A percentile compares a stretch with the other conserved stretches of the same genome.
These are phyloP conservation scores for Danaus chrysippus DNA, from an alignment of 2,888 invertebrate genomes.

Conservation along the genomic window DNA sequence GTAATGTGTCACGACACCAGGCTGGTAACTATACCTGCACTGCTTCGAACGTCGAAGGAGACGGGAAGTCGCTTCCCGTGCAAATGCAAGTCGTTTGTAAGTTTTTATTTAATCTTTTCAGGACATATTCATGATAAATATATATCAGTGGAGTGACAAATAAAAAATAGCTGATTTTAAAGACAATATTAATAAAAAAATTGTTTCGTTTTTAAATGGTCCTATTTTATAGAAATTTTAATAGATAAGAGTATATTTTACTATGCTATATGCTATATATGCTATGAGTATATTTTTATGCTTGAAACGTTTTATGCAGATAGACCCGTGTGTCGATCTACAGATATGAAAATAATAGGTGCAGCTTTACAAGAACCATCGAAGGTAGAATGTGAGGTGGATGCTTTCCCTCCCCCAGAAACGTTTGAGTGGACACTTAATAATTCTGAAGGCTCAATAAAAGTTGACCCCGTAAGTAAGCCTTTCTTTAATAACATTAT, in stretches of 20 bases:
- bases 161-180: no score
- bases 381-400: constrained; percentile 89
- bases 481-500: no score
- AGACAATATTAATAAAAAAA: no score
- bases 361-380: constrained; percentile 90
- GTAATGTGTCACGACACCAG: constrained; percentile 88
- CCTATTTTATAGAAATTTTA: not conserved
- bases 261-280: no score
- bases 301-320: constrained; percentile 71
- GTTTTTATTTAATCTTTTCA: no score
- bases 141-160: no score
- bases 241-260: not conserved
- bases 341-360: constrained; percentile 90
- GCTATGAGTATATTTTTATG: no score
- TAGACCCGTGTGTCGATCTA: constrained; percentile 88
- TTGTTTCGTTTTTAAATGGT: no score
- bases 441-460: constrained; percentile 90
- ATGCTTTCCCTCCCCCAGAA: constrained; percentile 90
- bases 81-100: constrained; percentile 95
- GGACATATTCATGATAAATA: no score
- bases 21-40: constrained; percentile 93
- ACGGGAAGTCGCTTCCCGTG: constrained; percentile 89
- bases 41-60: constrained; percentile 95
- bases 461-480: constrained; percentile 78
- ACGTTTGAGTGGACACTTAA: constrained; percentile 94